Percentiles rank a stretch among this genome's conserved stretches.
Evolutionary conservation across 2,113 vertebrate genomes (phyloP).

Genomic region (Hydropotes inermis): DNA sequence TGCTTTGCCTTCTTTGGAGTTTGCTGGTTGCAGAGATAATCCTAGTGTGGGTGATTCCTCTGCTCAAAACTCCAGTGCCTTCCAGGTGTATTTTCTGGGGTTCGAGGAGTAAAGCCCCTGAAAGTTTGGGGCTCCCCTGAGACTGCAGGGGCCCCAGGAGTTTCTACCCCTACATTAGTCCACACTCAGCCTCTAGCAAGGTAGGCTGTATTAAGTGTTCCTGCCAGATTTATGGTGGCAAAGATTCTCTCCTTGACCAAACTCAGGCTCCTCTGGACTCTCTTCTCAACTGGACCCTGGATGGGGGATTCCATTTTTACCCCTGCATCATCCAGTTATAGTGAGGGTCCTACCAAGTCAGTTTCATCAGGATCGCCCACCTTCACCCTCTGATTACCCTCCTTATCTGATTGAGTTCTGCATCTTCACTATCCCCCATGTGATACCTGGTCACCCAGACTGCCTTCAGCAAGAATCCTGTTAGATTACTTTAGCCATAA

Average conservation of each 20-base stretch:
- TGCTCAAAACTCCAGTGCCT: not conserved
- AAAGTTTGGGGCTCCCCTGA: not conserved
- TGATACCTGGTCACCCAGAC: not conserved
- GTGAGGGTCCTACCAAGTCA: not conserved
- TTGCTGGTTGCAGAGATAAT: too few species aligned
- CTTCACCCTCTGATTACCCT: not conserved
- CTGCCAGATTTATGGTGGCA: not conserved
- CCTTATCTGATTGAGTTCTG: not conserved
- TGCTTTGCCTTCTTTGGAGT: not conserved
- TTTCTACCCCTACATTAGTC: not conserved
- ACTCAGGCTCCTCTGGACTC: not conserved
- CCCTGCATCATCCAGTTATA: not conserved
- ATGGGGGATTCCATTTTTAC: not conserved
- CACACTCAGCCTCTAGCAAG: not conserved
- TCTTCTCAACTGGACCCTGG: not conserved
- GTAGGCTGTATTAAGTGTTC: not conserved
- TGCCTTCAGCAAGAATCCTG: not conserved
- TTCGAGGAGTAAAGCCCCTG: not conserved
- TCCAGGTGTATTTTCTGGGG: not conserved
- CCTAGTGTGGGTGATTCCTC: not conserved
- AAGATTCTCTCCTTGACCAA: not conserved
- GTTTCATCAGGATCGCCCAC: not conserved
- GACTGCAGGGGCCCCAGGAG: not conserved
- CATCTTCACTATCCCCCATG: rapidly evolving
- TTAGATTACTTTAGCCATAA: not conserved